Base-by-base conservation (phyloP, 2,797 vertebrate genomes). In the Salmo trutta region DNA sequence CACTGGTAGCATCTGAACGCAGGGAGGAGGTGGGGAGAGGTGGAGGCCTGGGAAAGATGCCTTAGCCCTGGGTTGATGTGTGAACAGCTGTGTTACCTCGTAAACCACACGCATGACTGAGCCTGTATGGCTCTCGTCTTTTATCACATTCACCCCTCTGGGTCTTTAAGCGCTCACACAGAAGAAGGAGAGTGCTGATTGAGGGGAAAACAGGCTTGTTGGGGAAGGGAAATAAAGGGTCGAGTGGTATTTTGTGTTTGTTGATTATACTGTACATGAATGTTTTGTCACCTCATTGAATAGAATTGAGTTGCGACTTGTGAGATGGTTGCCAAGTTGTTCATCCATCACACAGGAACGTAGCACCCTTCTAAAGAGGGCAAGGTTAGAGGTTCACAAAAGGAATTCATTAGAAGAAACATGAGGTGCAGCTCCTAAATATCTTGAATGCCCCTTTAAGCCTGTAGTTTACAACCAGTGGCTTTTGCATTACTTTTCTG, bases 61-160 rank as follows among this genome's bases (percentile, higher is more conserved):
- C 86, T 90, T 86, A 87, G 83, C 88, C 81, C 77, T 85, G 85
- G 85, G 86, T 85, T 79, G 83, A 88, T 81, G 90, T 91, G 90
- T 89, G 88, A 93, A 87, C 52, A 70, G 86, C 83, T 59, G 83
- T 52, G 78, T 77, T 81, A 68, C 87, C 88, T 89, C 73, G 74
- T 93, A 89, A 92, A 94, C 88, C 81, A 82, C 85, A 92, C 52
- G 91, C 92, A 87, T 87, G 90, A 84, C 77, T 90, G 88, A 80
- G 84, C 86, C 73, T 93, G 87, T 91, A 92, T 92, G 80, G 89
- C 64, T 84, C 87, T 92, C 78, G 82, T 91, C 91, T 75, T 80
- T 93, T 87, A 89, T 90, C 85, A 82, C 89, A 84, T 90, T 88
- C 90, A 85, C 41, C 29, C 27, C 77, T 79, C 77, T 73, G 86